These are phyloP conservation scores for Spilogale gracilis DNA, from an alignment of 2,113 vertebrate genomes.

Conservation along the genomic window DNA sequence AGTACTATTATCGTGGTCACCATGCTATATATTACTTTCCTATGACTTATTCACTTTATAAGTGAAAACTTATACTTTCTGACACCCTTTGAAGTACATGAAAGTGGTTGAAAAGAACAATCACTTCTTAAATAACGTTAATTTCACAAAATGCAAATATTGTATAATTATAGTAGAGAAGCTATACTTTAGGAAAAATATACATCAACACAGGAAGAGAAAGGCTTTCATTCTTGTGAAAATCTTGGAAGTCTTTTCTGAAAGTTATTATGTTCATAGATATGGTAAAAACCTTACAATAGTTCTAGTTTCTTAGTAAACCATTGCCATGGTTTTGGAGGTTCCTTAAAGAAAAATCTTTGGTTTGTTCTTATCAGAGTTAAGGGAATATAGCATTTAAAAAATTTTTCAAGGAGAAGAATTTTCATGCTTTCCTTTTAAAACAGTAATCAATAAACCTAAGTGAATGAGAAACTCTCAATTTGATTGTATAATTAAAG, in stretches of 20 bases:
- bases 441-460: neutral
- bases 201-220: neutral
- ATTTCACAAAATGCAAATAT: neutral
- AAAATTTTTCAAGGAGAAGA: neutral
- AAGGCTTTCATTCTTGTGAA: neutral
- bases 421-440: neutral
- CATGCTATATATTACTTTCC: neutral
- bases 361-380: neutral
- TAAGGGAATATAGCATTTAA: neutral
- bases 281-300: neutral
- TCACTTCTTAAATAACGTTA: neutral
- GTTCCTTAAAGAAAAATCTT: neutral
- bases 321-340: neutral
- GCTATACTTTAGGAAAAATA: neutral
- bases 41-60: neutral
- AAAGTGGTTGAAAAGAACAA: neutral
- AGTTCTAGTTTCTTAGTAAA: neutral
- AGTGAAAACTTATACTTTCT: neutral
- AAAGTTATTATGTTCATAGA: neutral
- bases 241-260: neutral
- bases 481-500: neutral
- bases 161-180: neutral
- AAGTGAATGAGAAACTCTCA: neutral
- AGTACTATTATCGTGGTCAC: neutral
- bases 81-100: neutral